Conservation (phyloP, 1,140 invertebrate species). For the Hirudo medicinalis region DNA sequence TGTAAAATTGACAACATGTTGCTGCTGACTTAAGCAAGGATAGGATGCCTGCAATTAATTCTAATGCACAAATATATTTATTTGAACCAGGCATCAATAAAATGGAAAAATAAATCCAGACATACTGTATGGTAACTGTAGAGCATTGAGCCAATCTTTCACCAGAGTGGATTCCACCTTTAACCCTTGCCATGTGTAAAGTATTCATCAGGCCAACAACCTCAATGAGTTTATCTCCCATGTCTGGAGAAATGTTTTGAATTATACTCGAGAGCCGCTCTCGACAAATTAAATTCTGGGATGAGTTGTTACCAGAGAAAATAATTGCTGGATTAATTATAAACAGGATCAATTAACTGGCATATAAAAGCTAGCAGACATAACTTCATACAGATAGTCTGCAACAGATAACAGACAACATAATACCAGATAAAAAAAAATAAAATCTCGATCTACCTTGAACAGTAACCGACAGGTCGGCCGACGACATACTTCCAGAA, state of each 20-base stretch:
- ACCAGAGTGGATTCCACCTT: constrained; percentile 72
- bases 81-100: background rate
- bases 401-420: background rate
- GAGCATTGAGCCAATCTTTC: constrained; percentile 81
- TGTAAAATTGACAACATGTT: too few relatives aligned
- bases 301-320: background rate
- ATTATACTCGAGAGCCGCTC: background rate
- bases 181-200: constrained; percentile 87
- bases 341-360: too few relatives aligned
- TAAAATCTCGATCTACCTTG: constrained; percentile 29
- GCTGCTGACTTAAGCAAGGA: too few relatives aligned
- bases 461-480: constrained; percentile 33
- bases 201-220: constrained; percentile 90
- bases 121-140: constrained; percentile 63
- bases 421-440: too few relatives aligned
- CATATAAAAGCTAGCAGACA: too few relatives aligned
- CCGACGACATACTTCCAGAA: constrained; percentile 36
- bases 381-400: background rate
- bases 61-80: background rate
- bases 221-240: constrained; percentile 85
- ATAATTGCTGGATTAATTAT: background rate
- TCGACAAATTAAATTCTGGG: background rate
- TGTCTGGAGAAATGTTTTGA: constrained; percentile 51
- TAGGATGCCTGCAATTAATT: too few relatives aligned
- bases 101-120: background rate